Percentiles rank a stretch among this genome's conserved stretches.
Evolutionary conservation across 1,140 invertebrate species (phyloP).

Genomic region (Vanessa tameamea): DNA sequence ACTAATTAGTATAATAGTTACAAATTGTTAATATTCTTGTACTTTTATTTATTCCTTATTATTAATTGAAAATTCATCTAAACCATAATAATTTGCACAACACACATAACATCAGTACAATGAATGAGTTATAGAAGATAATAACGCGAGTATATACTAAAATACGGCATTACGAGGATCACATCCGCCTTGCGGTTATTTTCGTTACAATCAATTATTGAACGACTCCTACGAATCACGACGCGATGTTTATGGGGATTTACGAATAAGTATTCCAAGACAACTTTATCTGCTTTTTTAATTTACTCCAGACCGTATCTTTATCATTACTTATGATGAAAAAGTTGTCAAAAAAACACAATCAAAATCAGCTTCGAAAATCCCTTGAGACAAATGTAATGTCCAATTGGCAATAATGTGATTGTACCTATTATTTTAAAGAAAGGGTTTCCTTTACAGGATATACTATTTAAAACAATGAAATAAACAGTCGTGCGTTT

Average conservation of each 20-base stretch:
- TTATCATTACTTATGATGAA: neutral
- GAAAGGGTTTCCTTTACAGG: neutral
- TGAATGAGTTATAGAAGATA: neutral
- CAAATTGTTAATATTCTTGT: slow-evolving; percentile 19
- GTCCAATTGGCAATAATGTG: neutral
- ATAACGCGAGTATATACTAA: neutral
- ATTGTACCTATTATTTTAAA: neutral
- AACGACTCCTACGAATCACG: too few relatives aligned
- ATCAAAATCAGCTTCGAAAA: too few relatives aligned
- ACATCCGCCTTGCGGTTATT: neutral
- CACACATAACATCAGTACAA: slow-evolving; percentile 2
- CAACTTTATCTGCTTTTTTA: too few relatives aligned
- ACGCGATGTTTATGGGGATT: too few relatives aligned
- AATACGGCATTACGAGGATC: neutral
- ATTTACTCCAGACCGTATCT: too few relatives aligned
- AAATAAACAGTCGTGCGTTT: neutral
- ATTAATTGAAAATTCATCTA: slow-evolving; percentile 22
- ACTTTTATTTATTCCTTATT: slow-evolving; percentile 18
- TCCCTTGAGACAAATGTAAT: neutral
- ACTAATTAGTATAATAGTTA: slow-evolving; percentile 8
- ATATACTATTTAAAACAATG: neutral
- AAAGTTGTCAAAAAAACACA: neutral
- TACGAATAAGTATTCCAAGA: too few relatives aligned
- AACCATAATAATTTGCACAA: slow-evolving; percentile 24
- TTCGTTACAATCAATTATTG: neutral